phyloP scores from a whole-genome alignment of 2,113 vertebrate genomes.

The Mus musculus region GRCm39 chr4:153576001-153576500 shows the following conservation, averaged over 20 bases:
- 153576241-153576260: neutral
- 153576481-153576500: neutral
- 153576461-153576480: too few species aligned
- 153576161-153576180: too few species aligned
- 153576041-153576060: neutral
- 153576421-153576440: neutral
- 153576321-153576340: neutral
- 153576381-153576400: too few species aligned
- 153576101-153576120: neutral
- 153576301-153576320: neutral
- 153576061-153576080: too few species aligned
- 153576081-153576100: neutral
- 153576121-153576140: too few species aligned
- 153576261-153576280: neutral
- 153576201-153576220: neutral
- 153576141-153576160: neutral
- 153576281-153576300: neutral
- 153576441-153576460: neutral
- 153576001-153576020: neutral
- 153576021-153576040: neutral
- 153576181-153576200: neutral
- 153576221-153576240: too few species aligned
- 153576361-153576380: neutral
- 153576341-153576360: neutral
- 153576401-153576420: neutral